Evolutionary conservation across 2,113 vertebrate species (phyloP).

Genomic region (zebrafish (Danio rerio)): DNA sequence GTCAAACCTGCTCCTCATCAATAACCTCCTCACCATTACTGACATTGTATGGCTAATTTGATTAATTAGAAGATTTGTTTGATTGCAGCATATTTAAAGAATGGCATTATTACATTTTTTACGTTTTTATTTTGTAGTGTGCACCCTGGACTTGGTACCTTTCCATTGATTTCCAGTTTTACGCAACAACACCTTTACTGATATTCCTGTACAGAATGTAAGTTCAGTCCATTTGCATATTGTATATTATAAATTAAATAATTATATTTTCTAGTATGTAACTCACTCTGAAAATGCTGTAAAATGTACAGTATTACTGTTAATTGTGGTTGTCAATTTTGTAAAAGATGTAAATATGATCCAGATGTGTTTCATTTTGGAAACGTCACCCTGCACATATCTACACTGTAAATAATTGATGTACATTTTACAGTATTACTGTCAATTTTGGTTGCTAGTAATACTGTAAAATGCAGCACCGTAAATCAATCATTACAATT

Average conservation of each 20-base stretch:
- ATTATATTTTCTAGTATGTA: too few species aligned
- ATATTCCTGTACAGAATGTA: constrained; percentile 78
- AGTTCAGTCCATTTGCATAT: constrained; percentile 43
- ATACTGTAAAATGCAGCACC: too few species aligned
- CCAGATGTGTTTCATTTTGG: too few species aligned
- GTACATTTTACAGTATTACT: too few species aligned
- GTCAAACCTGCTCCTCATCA: constrained; percentile 83
- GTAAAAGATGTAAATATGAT: too few species aligned
- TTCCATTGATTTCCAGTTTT: constrained; percentile 86
- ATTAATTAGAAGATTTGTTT: neutral
- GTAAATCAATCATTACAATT: too few species aligned
- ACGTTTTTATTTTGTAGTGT: constrained; percentile 72
- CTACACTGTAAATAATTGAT: too few species aligned
- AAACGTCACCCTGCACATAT: too few species aligned
- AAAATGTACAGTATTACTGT: too few species aligned
- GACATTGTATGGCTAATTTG: constrained; percentile 66
- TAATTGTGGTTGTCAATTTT: too few species aligned
- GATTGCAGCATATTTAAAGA: neutral
- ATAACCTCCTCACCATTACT: constrained; percentile 77
- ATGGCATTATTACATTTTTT: neutral
- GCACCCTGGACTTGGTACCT: constrained; percentile 88
- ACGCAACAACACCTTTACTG: constrained; percentile 77
- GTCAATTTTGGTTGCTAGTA: too few species aligned
- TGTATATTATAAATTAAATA: constrained; percentile 12
- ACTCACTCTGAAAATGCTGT: too few species aligned